phyloP scores from a whole-genome alignment of 2,113 vertebrate species.

The Myrmophylax atrothorax region DNA sequence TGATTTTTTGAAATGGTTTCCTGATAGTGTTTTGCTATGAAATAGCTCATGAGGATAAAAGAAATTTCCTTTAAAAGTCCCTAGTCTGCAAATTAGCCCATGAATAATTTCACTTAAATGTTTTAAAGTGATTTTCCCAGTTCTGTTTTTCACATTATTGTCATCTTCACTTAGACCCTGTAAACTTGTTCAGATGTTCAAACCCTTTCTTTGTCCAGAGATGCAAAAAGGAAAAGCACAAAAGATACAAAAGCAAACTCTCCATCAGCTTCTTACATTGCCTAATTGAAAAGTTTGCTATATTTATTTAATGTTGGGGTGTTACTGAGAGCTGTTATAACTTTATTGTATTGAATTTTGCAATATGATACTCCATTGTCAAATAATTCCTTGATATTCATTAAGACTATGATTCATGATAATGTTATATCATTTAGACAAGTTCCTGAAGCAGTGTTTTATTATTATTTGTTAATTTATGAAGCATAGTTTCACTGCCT shows the following conservation, averaged over 20 bases:
- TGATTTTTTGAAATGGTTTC: constrained; percentile 29
- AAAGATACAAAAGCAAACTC: neutral
- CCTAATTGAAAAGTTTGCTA: constrained; percentile 50
- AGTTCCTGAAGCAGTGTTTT: constrained; percentile 57
- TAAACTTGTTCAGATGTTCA: neutral
- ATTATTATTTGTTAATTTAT: constrained; percentile 70
- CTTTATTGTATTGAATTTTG: constrained; percentile 50
- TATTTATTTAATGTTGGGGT: constrained; percentile 32
- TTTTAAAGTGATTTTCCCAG: constrained; percentile 17
- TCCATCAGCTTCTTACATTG: neutral
- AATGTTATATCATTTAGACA: constrained; percentile 55
- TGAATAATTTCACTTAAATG: constrained; percentile 13
- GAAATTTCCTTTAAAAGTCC: constrained; percentile 13
- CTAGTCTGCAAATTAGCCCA: neutral
- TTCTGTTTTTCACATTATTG: neutral
- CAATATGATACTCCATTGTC: constrained; percentile 24
- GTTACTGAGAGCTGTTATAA: constrained; percentile 12
- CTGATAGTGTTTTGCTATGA: constrained; percentile 35
- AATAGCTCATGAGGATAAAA: neutral
- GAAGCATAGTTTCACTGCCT: constrained; percentile 14
- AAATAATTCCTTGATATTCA: constrained; percentile 47
- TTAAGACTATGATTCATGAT: constrained; percentile 61
- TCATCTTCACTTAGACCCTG: neutral
- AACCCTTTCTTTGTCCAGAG: neutral
- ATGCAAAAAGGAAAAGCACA: neutral